Evolutionary conservation across 2,888 invertebrate genomes (phyloP), one percentile per base, ranked within the genome.

Genomic region (Hyalella azteca): DNA sequence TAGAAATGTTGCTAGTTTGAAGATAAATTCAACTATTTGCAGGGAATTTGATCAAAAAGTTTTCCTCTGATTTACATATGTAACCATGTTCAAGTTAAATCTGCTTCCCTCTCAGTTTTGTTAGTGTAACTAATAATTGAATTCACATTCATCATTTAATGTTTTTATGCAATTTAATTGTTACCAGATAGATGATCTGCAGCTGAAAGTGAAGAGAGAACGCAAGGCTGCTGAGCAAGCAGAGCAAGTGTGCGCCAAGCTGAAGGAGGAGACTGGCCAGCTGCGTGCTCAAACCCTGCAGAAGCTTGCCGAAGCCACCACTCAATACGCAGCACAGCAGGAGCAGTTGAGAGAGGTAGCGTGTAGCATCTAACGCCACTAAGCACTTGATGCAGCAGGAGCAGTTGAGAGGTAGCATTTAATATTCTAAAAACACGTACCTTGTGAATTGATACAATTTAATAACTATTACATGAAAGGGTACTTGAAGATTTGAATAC

Each of bases 161-260:
- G 7, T 45, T 13, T 50, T 50, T 5, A 50, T 50, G 22, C 50
- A n/a, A 50, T 50, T 50, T 5, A 5, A n/a, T 50, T 50, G 5
- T 59, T 49, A 49, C n/a, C 59, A 59, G 59, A 59, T 32, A 22
- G 59, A 7, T 36, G 66, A 66, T 36, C 66, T 66, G 2, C 66
- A 66, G 39, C 36, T 66, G 39, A 66, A 66, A 66, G 66, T 66
- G 7, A 66, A 66, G 19, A 36, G 36, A 15, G 66, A 66, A 19
- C 66, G 36, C 19, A 66, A 66, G 36, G 32, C 36, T 15, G 66
- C 66, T 5, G 36, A 19, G 36, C 36, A 29, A 29, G 66, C 66
- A n/a, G 19, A 66, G 36, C 29, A 66, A 39, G 66, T 36, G 19
- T 66, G 66, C 19, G n/a, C 19, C 11, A 22, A 36, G 36, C 36